Evolutionary conservation across 2,888 invertebrate genomes (phyloP).

Genomic region (Odontomyia ornata): DNA sequence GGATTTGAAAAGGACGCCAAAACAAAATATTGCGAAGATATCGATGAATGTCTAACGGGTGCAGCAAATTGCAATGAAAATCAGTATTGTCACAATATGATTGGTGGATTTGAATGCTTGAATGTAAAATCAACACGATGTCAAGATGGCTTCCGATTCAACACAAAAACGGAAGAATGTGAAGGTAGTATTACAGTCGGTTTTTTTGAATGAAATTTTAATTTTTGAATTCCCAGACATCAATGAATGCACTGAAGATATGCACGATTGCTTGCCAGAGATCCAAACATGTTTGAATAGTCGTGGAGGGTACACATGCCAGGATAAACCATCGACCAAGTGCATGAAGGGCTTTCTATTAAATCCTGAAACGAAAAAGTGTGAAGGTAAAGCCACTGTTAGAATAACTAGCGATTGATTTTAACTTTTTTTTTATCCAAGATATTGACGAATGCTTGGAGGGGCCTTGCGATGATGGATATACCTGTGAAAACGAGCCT

Average conservation of each 20-base stretch:
- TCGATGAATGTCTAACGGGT: conserved; percentile 76
- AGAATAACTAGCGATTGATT: not conserved
- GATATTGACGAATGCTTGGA: conserved; percentile 83
- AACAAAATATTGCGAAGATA: conserved; percentile 67
- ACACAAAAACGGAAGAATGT: conserved; percentile 67
- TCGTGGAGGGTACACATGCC: conserved; percentile 75
- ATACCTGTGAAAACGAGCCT: conserved; percentile 76
- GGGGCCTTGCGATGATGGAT: conserved; percentile 67
- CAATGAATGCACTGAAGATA: conserved; percentile 74
- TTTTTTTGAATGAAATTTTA: not conserved
- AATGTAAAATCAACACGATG: conserved; percentile 56
- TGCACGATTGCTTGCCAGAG: conserved; percentile 72
- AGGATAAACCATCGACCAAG: conserved; percentile 68
- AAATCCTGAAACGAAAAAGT: conserved; percentile 66
- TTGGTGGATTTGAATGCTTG: conserved; percentile 73
- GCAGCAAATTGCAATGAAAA: conserved; percentile 63
- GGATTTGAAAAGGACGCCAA: not conserved
- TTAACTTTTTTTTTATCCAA: conserved; percentile 55
- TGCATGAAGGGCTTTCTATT: conserved; percentile 74
- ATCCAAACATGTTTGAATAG: conserved; percentile 77
- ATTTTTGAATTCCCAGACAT: conserved; percentile 67
- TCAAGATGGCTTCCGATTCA: conserved; percentile 67
- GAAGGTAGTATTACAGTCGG: conserved; percentile 65
- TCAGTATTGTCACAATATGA: conserved; percentile 57
- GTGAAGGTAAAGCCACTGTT: conserved; percentile 66